phyloP scores from a whole-genome alignment of 2,888 invertebrate genomes.

The Oligia fasciuncula region DNA sequence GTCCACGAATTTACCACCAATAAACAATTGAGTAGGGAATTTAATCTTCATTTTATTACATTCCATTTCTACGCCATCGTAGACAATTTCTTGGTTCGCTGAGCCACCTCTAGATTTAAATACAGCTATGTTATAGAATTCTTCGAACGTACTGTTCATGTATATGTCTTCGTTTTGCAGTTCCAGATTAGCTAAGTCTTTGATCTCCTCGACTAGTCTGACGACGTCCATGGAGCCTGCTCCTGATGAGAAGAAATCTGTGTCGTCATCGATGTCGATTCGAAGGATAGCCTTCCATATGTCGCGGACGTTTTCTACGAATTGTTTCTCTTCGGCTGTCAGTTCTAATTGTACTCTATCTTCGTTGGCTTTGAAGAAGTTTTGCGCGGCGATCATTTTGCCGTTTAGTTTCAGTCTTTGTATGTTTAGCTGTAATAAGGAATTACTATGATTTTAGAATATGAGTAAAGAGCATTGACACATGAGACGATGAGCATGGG shows the following conservation, averaged over 20 bases:
- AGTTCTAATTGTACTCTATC: slow-evolving; percentile 91
- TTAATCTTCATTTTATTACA: slow-evolving; percentile 95
- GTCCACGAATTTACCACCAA: slow-evolving; percentile 97
- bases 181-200: slow-evolving; percentile 93
- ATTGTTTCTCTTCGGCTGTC: slow-evolving; percentile 93
- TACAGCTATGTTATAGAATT: slow-evolving; percentile 93
- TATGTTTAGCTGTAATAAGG: slow-evolving; percentile 92
- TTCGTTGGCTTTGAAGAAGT: slow-evolving; percentile 93
- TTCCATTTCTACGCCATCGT: slow-evolving; percentile 93
- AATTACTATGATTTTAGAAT: no score
- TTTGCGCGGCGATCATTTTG: slow-evolving; percentile 95
- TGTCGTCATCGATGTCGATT: slow-evolving; percentile 92
- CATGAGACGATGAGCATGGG: no score
- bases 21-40: slow-evolving; percentile 97
- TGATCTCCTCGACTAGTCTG: slow-evolving; percentile 97
- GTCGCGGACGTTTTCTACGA: slow-evolving; percentile 91
- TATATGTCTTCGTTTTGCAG: slow-evolving; percentile 97
- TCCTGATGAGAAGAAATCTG: slow-evolving; percentile 98
- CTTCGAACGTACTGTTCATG: slow-evolving; percentile 96
- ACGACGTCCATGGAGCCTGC: slow-evolving; percentile 99
- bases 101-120: slow-evolving; percentile 91
- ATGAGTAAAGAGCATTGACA: no score
- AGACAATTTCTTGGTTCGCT: slow-evolving; percentile 90
- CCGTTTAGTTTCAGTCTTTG: slow-evolving; percentile 94
- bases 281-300: slow-evolving; percentile 97